These are phyloP conservation scores for Neofelis nebulosa DNA, from an alignment of 2,113 vertebrate species.

Conservation along the genomic window DNA sequence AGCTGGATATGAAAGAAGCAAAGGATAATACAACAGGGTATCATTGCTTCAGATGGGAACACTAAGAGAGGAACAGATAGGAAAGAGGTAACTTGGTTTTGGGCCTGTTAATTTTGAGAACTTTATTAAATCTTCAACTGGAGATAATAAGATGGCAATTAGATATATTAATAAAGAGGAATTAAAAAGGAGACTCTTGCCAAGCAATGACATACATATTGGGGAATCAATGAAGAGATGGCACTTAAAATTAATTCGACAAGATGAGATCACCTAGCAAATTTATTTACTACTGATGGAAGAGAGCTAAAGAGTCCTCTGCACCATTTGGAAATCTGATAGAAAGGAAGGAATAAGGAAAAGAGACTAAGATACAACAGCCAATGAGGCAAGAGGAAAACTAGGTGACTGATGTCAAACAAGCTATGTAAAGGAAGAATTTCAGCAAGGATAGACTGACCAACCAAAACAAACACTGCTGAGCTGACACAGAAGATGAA, in stretches of 20 bases:
- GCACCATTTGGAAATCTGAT: conserved; percentile 15
- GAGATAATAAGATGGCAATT: neutral
- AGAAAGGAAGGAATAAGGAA: neutral
- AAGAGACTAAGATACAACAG: neutral
- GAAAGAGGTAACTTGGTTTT: neutral
- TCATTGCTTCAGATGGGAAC: neutral
- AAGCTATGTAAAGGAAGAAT: neutral
- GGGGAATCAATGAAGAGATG: neutral
- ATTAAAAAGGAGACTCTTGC: neutral
- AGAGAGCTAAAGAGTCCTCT: neutral
- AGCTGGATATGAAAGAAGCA: neutral
- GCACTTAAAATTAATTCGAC: conserved; percentile 22
- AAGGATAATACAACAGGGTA: neutral
- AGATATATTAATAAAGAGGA: neutral
- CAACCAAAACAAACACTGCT: neutral
- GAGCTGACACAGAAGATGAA: neutral
- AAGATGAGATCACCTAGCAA: neutral
- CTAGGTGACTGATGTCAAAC: neutral
- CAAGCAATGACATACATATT: conserved; percentile 20
- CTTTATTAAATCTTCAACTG: neutral
- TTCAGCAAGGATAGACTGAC: neutral
- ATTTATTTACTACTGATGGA: neutral
- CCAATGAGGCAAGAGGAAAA: neutral
- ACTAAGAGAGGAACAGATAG: neutral
- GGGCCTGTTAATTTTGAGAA: neutral